Base-by-base conservation (phyloP, 2,888 invertebrate species). In the Drosophila merina region DNA sequence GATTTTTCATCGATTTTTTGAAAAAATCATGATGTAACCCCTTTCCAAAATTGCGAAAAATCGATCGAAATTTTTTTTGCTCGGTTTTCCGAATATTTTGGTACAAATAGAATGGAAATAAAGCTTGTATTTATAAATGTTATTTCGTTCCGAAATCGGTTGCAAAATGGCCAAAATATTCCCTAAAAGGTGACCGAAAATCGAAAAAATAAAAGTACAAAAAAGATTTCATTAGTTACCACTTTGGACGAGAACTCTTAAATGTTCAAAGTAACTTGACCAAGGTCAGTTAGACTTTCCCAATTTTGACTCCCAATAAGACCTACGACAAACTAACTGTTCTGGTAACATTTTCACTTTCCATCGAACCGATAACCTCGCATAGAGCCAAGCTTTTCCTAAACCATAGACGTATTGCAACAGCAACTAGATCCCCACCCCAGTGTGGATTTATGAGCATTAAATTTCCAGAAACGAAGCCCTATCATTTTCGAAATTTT, bases 291-390 rank as follows among this genome's bases (percentile, higher is more conserved):
- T 67, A 44, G 20, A 56, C 62, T 80, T 86, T 80, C 67, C 54
- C 59, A 57, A n/a, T 9, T 10, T 20, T 20, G 3, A 7, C 10
- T n/a, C 28, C 12, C 14, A 6, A n/a, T 12, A 47, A 73, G 81
- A 86, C 86, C 81, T 84, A 74, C 84, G 85, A 74, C 87, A 82
- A 82, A 69, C 55, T 77, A 86, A 84, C 85, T 74, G 85, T 86
- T 80, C 57, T 48, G 5, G 10, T 3, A 8, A 40, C 45, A 74
- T 57, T 74, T 83, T 82, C 64, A 82, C 83, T 83, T 87, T 83
- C 73, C 72, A 76, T 67, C 28, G 36, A 31, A 48, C 6, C 44
- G 44, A 47, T 31, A 45, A 30, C 30, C 20, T 8, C 33, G 20
- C 54, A 54, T 47, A 59, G 49, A 12, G 1, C 44, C 33, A 62